Evolutionary conservation across 2,113 vertebrate genomes (phyloP).

Genomic region (Corythoichthys haematopterus): DNA sequence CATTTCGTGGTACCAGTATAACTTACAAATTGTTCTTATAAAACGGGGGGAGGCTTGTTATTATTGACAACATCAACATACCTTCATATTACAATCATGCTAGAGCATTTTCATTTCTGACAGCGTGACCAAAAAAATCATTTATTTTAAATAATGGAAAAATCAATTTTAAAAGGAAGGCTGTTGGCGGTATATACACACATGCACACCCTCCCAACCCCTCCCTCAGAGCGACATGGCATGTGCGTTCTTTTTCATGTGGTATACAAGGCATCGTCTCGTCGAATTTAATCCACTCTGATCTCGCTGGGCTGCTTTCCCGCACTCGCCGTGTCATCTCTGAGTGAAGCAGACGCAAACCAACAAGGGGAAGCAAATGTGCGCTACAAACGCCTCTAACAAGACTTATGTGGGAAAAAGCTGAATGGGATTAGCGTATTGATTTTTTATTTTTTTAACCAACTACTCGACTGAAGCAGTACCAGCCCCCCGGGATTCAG

Average conservation of each 20-base stretch:
- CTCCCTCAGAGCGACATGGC: background rate
- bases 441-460: background rate
- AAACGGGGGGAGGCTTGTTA: background rate
- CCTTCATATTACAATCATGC: background rate
- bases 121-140: background rate
- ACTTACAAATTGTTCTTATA: background rate
- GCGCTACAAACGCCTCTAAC: slow-evolving; percentile 6
- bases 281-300: slow-evolving; percentile 7
- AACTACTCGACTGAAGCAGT: background rate
- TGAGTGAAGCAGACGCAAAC: slow-evolving; percentile 8
- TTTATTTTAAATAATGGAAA: background rate
- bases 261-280: background rate
- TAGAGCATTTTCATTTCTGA: background rate
- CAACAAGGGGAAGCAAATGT: slow-evolving; percentile 9
- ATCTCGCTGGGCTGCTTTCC: slow-evolving; percentile 6
- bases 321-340: slow-evolving; percentile 3
- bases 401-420: slow-evolving; percentile 8
- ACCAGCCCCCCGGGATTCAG: background rate
- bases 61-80: background rate
- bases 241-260: background rate
- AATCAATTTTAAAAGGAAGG: background rate
- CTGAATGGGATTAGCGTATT: slow-evolving; percentile 13
- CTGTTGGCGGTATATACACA: background rate
- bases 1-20: background rate
- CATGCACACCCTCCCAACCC: background rate